These are phyloP conservation scores for Notolabrus celidotus DNA, from an alignment of 2,797 vertebrate genomes.

Conservation along the genomic window DNA sequence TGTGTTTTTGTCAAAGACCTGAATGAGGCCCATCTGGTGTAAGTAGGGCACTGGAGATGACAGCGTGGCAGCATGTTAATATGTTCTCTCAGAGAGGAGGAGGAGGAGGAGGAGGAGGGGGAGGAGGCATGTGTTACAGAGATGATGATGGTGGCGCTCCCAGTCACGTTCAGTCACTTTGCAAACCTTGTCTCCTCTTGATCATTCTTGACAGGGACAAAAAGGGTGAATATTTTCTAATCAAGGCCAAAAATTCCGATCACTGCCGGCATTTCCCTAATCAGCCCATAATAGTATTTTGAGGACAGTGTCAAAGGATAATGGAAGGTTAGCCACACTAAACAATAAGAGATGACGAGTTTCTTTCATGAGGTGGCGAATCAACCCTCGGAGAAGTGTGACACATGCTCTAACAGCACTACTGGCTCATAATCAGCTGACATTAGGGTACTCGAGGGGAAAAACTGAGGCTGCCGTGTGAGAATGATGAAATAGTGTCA, in stretches of 20 bases:
- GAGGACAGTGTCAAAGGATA: conserved; percentile 51
- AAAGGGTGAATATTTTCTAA: conserved; percentile 65
- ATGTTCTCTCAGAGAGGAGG: conserved; percentile 51
- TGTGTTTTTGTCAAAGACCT: conserved; percentile 64
- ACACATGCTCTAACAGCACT: conserved; percentile 3
- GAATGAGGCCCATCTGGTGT: conserved; percentile 78
- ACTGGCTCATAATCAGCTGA: neutral
- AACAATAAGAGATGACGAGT: conserved; percentile 50
- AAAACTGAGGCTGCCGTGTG: neutral
- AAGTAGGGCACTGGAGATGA: conserved; percentile 72
- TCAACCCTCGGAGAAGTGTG: neutral
- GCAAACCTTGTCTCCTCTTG: conserved; percentile 54
- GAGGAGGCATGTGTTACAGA: conserved; percentile 46
- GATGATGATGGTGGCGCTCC: conserved; percentile 61
- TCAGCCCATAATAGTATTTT: conserved; percentile 65
- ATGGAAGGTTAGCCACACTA: conserved; percentile 51
- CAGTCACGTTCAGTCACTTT: conserved; percentile 69
- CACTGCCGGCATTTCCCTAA: conserved; percentile 66
- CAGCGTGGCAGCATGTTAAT: conserved; percentile 65
- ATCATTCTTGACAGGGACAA: conserved; percentile 71
- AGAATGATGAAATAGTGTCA: too few species aligned
- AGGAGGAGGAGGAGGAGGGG: conserved; percentile 37
- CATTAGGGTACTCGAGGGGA: neutral
- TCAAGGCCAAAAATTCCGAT: conserved; percentile 59
- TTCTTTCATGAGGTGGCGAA: conserved; percentile 17